Conservation (phyloP, 1,140 invertebrate species). For the Hyles vespertilio region DNA sequence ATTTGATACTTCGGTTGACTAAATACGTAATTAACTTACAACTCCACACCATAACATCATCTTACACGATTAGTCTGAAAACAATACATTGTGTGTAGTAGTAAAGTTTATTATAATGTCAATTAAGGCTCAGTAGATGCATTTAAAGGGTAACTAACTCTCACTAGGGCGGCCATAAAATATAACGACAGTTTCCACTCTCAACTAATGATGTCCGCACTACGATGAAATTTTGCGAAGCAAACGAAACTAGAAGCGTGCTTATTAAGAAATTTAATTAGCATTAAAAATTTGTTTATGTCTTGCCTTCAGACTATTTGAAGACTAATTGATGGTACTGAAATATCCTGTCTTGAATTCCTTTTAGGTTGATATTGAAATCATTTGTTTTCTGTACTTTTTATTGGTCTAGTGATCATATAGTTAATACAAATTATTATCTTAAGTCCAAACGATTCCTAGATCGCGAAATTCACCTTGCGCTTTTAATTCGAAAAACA, state of each 20-base stretch:
- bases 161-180: conserved; percentile 24
- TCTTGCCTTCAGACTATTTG: too few species aligned
- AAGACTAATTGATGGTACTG: too few species aligned
- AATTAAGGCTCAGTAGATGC: conserved; percentile 23
- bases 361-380: too few species aligned
- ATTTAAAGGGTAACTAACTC: conserved; percentile 26
- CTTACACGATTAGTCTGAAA: neutral
- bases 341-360: too few species aligned
- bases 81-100: conserved; percentile 15
- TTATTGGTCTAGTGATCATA: too few species aligned
- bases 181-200: conserved; percentile 27
- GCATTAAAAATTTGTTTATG: conserved; percentile 8
- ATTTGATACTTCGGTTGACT: too few species aligned
- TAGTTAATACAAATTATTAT: too few species aligned
- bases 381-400: too few species aligned
- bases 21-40: too few species aligned
- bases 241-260: conserved; percentile 17
- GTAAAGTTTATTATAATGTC: conserved; percentile 22
- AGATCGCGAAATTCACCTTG: too few species aligned
- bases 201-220: conserved; percentile 20
- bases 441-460: too few species aligned
- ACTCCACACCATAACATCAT: neutral
- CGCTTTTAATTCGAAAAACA: too few species aligned
- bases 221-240: conserved; percentile 14
- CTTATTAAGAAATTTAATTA: conserved; percentile 14